Conservation (phyloP, 2,888 invertebrate genomes). For the Pseudococcus viburni region DNA sequence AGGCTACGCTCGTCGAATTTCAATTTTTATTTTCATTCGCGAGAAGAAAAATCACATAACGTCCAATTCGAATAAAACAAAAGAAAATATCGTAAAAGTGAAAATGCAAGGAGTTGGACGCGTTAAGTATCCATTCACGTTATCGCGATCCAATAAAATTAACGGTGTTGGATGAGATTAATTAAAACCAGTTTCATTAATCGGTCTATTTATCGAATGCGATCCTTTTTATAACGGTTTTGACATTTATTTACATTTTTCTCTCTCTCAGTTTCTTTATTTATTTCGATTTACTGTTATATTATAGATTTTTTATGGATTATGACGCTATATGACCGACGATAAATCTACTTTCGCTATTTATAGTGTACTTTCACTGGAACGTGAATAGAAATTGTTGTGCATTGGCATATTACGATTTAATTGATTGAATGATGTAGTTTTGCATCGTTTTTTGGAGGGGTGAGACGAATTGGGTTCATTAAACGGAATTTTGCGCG, state of each 20-base stretch:
- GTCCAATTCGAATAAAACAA: background rate
- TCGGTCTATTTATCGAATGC: constrained; percentile 37
- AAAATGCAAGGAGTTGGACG: background rate
- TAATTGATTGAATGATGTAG: background rate
- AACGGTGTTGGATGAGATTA: background rate
- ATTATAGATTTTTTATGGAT: constrained; percentile 30
- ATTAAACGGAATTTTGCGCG: background rate
- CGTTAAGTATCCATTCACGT: background rate
- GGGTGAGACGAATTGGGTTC: no score
- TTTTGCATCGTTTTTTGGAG: background rate
- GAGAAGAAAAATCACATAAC: background rate
- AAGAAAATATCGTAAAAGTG: constrained; percentile 10
- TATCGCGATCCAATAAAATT: constrained; percentile 49
- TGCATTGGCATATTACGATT: constrained; percentile 1
- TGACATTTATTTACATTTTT: constrained; percentile 26
- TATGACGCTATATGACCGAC: background rate
- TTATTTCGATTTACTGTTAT: constrained; percentile 30
- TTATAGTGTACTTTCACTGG: constrained; percentile 43
- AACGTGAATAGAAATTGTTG: constrained; percentile 43
- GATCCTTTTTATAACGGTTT: constrained; percentile 24
- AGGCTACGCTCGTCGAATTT: constrained; percentile 19
- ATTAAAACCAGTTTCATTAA: constrained; percentile 56
- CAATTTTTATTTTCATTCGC: background rate
- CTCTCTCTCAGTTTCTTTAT: background rate
- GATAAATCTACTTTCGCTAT: constrained; percentile 54